Evolutionary conservation across 1,140 invertebrate genomes (phyloP), one percentile per base, ranked within the genome.

Genomic region (Drosophila nigromelanica): DNA sequence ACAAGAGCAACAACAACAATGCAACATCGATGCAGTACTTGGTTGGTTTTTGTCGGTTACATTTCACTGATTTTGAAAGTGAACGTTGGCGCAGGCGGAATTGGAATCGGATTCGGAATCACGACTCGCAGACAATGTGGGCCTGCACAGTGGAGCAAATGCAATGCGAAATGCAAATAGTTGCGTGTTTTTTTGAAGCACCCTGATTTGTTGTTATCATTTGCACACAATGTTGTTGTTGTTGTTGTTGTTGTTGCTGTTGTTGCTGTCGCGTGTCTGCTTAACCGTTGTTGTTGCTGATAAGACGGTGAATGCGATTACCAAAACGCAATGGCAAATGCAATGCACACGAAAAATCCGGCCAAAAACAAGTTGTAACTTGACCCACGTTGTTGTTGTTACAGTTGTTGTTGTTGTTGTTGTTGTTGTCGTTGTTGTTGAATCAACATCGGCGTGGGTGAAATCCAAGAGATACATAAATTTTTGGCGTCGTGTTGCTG

Each of bases 51-150:
- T 81, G 76, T 86, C 67, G 62, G 83, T 89, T 87, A 89, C 79
- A 87, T 87, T 89, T 89, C 83, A 89, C 85, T 89, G 82, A 89
- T 87, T 87, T 89, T 87, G 83, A 87, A 87, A 87, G 83, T 87
- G 83, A 87, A 87, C 83, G 83, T 74, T 75, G 67, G 80, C 50
- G 80, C 80, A 85, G 80, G 73, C 80, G 70, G 70, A 67, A 73
- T 73, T n/a, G 27, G 43, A 59, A 45, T 56, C n/a, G 80, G 43
- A 59, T 21, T 56, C n/a, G 81, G 81, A 82, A 86, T 86, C 82
- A 86, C 82, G 82, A 86, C 64, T 82, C 73, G 64, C 48, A 52
- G 52, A 66, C 52, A 27, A 33, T 73, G 69, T 80, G 69, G 68
- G 54, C 73, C 5, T 30, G 66, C 78, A 86, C 81, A 85, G 80